phyloP scores from a whole-genome alignment of 2,888 invertebrate species.

The Ptychoptera contaminata region DNA sequence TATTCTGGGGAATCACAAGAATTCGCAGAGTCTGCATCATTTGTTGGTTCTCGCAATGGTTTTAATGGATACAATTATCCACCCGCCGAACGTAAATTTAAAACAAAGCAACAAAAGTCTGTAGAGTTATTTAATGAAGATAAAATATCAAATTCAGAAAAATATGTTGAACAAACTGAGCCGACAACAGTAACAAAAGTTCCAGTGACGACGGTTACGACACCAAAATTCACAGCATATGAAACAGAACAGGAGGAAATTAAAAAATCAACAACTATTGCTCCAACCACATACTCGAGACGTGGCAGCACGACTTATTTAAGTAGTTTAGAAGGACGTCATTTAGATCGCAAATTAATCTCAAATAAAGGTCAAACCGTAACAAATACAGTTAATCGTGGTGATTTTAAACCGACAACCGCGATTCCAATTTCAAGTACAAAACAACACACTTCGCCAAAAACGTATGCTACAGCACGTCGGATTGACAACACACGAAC shows the following conservation, averaged over 20 bases:
- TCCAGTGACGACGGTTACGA: constrained; percentile 12
- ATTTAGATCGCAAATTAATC: background rate
- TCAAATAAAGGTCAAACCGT: background rate
- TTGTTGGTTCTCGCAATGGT: constrained; percentile 27
- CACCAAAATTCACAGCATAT: background rate
- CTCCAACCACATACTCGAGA: background rate
- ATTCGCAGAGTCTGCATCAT: constrained; percentile 62
- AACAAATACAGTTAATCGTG: background rate
- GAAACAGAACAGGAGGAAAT: background rate
- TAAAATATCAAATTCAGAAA: constrained; percentile 18
- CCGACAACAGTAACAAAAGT: constrained; percentile 16
- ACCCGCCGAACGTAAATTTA: constrained; percentile 23
- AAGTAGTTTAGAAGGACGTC: background rate
- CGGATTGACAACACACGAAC: constrained; percentile 23
- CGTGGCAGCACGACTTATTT: constrained; percentile 6
- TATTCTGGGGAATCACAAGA: constrained; percentile 42
- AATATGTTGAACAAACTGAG: constrained; percentile 17
- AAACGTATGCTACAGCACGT: constrained; percentile 24
- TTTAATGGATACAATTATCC: constrained; percentile 24
- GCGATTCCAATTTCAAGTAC: constrained; percentile 11
- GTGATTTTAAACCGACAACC: constrained; percentile 12
- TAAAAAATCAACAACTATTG: constrained; percentile 1
- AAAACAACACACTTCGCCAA: constrained; percentile 7
- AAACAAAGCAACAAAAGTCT: constrained; percentile 26
- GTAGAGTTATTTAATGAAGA: background rate